Evolutionary conservation across 2,888 invertebrate species (phyloP).

Genomic region (Acronicta aceris): DNA sequence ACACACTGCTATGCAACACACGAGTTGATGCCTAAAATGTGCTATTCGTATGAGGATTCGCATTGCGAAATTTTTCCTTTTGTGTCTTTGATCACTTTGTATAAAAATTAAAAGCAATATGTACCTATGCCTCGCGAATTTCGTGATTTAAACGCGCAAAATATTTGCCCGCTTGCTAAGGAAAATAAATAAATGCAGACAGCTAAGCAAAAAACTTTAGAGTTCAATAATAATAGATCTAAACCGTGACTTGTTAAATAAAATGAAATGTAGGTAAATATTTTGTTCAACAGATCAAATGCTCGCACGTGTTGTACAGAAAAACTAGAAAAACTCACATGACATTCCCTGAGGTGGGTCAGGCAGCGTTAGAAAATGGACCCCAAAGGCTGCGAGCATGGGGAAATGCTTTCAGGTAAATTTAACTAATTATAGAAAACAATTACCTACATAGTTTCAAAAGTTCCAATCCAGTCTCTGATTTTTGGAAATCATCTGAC

Average conservation of each 20-base stretch:
- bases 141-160: background rate
- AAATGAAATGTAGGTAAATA: background rate
- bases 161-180: background rate
- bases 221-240: too few species aligned
- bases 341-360: conserved; percentile 96
- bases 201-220: background rate
- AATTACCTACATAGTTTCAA: too few species aligned
- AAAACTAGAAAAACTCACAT: conserved; percentile 92
- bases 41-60: background rate
- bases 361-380: conserved; percentile 93
- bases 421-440: background rate
- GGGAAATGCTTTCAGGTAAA: conserved; percentile 91
- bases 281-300: conserved; percentile 91
- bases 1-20: conserved; percentile 9
- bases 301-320: conserved; percentile 94
- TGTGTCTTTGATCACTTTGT: background rate
- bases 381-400: conserved; percentile 91
- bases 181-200: background rate
- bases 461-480: too few species aligned
- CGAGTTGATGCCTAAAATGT: background rate
- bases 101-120: background rate
- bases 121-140: conserved; percentile 13
- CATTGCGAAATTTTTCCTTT: conserved; percentile 11
- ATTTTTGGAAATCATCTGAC: too few species aligned
- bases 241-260: too few species aligned